Evolutionary conservation across 2,888 invertebrate genomes (phyloP).

Genomic region (Tineola bisselliella): DNA sequence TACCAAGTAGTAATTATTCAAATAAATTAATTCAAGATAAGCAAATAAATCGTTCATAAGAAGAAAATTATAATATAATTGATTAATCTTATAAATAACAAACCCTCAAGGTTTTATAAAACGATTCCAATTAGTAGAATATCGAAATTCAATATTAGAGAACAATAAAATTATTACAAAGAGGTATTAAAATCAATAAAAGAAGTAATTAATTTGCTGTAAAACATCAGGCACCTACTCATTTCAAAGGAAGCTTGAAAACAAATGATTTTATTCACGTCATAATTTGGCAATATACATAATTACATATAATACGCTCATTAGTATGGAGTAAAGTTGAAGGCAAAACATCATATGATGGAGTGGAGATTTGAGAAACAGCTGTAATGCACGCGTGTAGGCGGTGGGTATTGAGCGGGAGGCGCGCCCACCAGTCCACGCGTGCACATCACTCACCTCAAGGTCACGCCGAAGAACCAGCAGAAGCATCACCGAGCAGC

Average conservation of each 20-base stretch:
- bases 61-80: not conserved
- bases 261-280: not conserved
- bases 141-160: not conserved
- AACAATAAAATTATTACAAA: not conserved
- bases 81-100: not conserved
- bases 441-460: slow-evolving; percentile 55
- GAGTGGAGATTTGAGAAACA: slow-evolving; percentile 25
- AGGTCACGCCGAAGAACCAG: slow-evolving; percentile 39
- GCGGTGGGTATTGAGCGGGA: slow-evolving; percentile 26
- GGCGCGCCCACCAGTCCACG: slow-evolving; percentile 31
- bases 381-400: slow-evolving; percentile 50
- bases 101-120: not conserved
- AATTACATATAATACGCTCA: not conserved
- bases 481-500: slow-evolving; percentile 25
- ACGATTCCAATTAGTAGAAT: not conserved
- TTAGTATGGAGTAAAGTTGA: not conserved
- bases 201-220: not conserved
- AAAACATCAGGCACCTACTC: not conserved
- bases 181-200: not conserved
- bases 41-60: not conserved
- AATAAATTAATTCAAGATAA: too few species aligned
- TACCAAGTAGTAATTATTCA: too few species aligned
- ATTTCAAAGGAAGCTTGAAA: not conserved
- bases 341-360: not conserved
- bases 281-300: not conserved